Percentiles rank a stretch among this genome's conserved stretches.
Conservation (phyloP, 2,888 invertebrate species). For the Thyatira batis region DNA sequence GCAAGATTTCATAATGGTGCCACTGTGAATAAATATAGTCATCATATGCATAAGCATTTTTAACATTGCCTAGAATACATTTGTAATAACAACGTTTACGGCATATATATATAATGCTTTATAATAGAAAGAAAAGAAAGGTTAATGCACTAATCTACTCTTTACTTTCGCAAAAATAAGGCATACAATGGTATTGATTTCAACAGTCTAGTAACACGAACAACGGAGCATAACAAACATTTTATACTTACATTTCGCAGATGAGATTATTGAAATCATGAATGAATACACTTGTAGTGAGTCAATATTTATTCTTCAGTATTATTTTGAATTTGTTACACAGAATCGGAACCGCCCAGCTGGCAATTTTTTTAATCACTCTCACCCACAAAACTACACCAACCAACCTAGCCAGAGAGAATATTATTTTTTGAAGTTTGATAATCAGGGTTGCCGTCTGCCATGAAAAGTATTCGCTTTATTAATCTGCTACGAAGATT, state of each 20-base stretch:
- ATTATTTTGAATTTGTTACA: background rate
- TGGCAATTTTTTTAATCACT: constrained; percentile 56
- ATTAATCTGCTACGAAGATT: too few relatives aligned
- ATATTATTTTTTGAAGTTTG: background rate
- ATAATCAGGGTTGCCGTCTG: too few relatives aligned
- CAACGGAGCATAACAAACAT: constrained; percentile 8
- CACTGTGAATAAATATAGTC: background rate
- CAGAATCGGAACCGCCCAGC: constrained; percentile 69
- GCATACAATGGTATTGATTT: constrained; percentile 50
- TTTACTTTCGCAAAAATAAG: constrained; percentile 47
- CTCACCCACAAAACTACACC: constrained; percentile 9
- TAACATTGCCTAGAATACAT: background rate
- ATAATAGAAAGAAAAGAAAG: constrained; percentile 22
- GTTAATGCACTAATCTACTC: constrained; percentile 43
- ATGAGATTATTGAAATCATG: background rate
- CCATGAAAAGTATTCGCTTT: too few relatives aligned
- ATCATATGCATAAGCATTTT: background rate
- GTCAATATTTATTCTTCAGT: background rate
- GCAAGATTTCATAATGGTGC: too few relatives aligned
- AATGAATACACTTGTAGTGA: background rate
- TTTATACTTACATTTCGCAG: constrained; percentile 29
- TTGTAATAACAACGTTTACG: constrained; percentile 13
- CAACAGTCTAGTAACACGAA: constrained; percentile 33
- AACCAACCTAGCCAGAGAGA: background rate
- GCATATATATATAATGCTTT: constrained; percentile 11